phyloP scores from a whole-genome alignment of 2,113 vertebrate genomes.

The Chaetodon auriga region DNA sequence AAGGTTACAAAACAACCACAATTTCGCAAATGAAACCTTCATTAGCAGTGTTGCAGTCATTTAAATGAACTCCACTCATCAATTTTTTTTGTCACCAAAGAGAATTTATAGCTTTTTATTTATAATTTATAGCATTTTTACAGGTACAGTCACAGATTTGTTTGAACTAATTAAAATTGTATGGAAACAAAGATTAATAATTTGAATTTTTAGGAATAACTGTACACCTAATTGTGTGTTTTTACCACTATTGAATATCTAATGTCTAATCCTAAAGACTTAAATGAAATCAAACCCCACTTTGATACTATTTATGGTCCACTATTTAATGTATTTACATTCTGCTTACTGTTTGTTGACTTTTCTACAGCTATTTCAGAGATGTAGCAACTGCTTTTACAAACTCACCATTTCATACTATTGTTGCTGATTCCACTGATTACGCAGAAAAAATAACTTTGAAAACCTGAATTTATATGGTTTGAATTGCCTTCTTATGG shows the following conservation, averaged over 20 bases:
- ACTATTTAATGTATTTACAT: neutral
- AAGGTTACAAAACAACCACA: neutral
- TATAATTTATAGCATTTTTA: neutral
- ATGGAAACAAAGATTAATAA: neutral
- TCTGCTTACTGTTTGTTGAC: neutral
- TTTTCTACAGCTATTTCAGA: too few species aligned
- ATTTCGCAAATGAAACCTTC: neutral
- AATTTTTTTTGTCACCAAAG: neutral
- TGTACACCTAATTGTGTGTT: neutral
- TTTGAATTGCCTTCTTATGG: too few species aligned
- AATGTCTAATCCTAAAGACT: neutral
- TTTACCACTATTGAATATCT: neutral
- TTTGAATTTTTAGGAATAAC: too few species aligned
- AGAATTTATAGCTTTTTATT: neutral
- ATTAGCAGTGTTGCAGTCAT: neutral
- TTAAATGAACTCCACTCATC: too few species aligned
- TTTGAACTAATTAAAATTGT: too few species aligned
- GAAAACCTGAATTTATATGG: neutral
- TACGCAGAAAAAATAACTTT: neutral
- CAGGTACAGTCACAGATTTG: neutral
- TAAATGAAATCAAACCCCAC: neutral
- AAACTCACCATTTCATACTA: neutral
- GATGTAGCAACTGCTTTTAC: neutral
- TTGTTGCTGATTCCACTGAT: neutral
- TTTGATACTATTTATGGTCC: neutral